phyloP scores from a whole-genome alignment of 2,797 vertebrate genomes.

The Mycteria americana region DNA sequence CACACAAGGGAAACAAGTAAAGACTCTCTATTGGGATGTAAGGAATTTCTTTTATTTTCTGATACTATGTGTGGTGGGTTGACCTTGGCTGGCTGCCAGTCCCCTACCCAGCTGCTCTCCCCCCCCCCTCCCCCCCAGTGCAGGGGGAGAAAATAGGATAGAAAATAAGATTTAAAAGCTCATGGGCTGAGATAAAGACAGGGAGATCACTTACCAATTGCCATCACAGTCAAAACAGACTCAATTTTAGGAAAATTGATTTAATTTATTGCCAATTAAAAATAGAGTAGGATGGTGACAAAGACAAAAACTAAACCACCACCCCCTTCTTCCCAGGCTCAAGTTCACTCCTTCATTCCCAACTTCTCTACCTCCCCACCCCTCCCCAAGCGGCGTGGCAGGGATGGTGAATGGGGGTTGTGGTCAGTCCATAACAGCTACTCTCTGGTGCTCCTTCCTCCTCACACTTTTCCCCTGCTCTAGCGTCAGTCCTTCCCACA shows the following conservation, averaged over 20 bases:
- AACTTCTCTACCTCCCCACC: neutral
- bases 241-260: neutral
- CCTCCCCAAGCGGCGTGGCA: fast-evolving
- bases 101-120: neutral
- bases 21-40: neutral
- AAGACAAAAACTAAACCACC: neutral
- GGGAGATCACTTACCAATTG: neutral
- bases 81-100: neutral
- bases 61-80: neutral
- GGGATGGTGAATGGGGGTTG: neutral
- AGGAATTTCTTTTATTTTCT: neutral
- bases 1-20: neutral
- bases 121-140: fast-evolving
- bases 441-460: neutral
- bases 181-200: neutral
- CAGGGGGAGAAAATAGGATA: neutral
- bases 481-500: neutral
- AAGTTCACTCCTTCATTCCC: neutral
- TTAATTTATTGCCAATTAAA: neutral
- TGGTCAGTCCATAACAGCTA: neutral
- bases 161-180: neutral
- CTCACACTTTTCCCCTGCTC: neutral
- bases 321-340: neutral
- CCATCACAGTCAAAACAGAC: neutral
- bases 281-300: neutral